Base-by-base conservation (phyloP, 1,140 invertebrate genomes). In the Phthorimaea operculella region DNA sequence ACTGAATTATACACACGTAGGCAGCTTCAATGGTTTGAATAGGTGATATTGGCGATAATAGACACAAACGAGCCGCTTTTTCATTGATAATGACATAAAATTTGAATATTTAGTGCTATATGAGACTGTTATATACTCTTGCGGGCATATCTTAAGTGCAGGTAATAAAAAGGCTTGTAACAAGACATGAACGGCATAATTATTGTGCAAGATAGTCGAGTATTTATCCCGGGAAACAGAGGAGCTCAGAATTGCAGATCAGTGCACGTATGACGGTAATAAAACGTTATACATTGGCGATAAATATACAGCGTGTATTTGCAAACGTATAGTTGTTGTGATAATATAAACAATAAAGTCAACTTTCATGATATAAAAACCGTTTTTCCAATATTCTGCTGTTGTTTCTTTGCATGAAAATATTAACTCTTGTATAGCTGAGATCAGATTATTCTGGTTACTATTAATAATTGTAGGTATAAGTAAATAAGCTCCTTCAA, bases 201-300 rank as follows among this genome's bases (percentile, higher is more conserved):
- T 65, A 68, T 39, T 47, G 44, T 66, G 56, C 51, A 51, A 53
- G 58, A 47, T 64, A 63, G 15, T 47, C 5, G 8, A 47, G n/a
- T 47, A 9, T 12, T 28, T 50, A 50, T 47, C 57, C 48, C 47
- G 16, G 45, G 53, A 68, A 60, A 72, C 72, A 75, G 64, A 69
- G 63, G 56, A 36, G 48, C 21, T 28, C 48, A 28, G 48, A 50
- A 28, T 21, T 57, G 66, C 47, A 65, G 66, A 70, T 71, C 63
- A 50, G 36, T 68, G 63, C 59, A 62, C 65, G 54, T 67, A 71
- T 68, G 69, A 54, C 58, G 33, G 44, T 64, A 56, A 72, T 75
- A 78, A 76, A 72, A 72, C 51, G 65, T 58, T 68, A 76, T 76
- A 76, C 75, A 75, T 73, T 76, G 61, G 6, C 21, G 6, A 28